A percentile compares a stretch with the other conserved stretches of the same genome.
Conservation (phyloP, 2,113 vertebrate genomes). For the Silurus meridionalis region DNA sequence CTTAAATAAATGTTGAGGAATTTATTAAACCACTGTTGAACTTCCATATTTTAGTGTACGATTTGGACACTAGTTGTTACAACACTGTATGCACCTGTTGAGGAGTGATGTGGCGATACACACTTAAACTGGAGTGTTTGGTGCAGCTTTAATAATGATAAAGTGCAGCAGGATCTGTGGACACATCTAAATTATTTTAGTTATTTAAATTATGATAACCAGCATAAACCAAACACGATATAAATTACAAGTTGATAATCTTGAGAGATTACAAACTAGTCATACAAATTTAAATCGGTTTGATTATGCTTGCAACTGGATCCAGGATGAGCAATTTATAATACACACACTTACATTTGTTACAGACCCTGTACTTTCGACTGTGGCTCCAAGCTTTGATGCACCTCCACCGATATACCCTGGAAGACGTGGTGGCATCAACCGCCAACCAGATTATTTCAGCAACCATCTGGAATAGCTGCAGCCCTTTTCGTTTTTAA, state of each 20-base stretch:
- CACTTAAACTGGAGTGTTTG: not conserved
- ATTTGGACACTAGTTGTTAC: not conserved
- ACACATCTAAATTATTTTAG: not conserved
- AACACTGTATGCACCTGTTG: not conserved
- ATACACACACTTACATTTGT: not conserved
- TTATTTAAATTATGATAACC: not conserved
- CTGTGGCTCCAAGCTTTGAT: not conserved
- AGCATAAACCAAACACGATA: not conserved
- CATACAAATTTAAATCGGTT: not conserved
- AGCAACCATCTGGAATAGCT: slow-evolving; percentile 56
- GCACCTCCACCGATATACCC: not conserved
- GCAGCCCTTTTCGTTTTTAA: not conserved
- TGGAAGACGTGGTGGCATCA: not conserved
- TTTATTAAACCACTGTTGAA: not conserved
- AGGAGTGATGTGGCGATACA: not conserved
- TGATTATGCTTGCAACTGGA: not conserved
- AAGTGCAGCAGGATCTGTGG: not conserved
- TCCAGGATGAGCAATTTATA: not conserved
- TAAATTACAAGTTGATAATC: not conserved
- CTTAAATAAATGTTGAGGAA: not conserved
- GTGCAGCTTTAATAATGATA: not conserved
- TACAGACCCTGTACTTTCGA: slow-evolving; percentile 30
- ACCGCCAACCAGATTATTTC: slow-evolving; percentile 52
- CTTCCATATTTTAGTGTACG: not conserved
- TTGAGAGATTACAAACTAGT: not conserved